Evolutionary conservation across 37 sponge, comb jelly and placozoan species (phyloP).

Genomic region (Aphrocallistes beatrix): DNA sequence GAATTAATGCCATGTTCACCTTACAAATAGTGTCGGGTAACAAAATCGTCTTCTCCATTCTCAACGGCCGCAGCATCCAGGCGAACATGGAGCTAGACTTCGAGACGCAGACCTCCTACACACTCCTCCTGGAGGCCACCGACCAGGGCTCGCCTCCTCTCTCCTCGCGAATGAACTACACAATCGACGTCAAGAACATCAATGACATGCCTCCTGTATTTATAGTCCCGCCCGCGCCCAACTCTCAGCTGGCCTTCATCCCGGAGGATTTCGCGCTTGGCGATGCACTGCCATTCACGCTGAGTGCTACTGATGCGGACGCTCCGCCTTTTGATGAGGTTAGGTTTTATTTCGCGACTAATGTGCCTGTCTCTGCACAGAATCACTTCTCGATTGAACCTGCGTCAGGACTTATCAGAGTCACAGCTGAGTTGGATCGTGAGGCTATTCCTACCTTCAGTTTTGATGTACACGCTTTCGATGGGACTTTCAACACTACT

Average conservation of each 20-base stretch:
- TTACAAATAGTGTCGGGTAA: neutral
- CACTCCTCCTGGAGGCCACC: neutral
- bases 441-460: neutral
- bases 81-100: neutral
- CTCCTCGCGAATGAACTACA: neutral
- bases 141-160: neutral
- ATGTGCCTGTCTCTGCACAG: neutral
- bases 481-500: neutral
- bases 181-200: neutral
- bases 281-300: neutral
- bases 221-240: neutral
- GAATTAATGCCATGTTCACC: neutral
- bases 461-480: neutral
- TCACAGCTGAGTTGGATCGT: neutral
- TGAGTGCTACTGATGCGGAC: neutral
- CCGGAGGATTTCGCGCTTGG: neutral
- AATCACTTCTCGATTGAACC: neutral
- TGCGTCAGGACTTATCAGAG: neutral
- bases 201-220: neutral
- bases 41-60: neutral
- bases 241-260: neutral
- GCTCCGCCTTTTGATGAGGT: neutral
- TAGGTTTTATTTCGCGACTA: neutral
- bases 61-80: neutral
- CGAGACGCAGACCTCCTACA: neutral